A percentile compares a stretch with the other conserved stretches of the same genome.
Evolutionary conservation across 2,797 vertebrate species (phyloP).

Genomic region (Syngnathus rostellatus): DNA sequence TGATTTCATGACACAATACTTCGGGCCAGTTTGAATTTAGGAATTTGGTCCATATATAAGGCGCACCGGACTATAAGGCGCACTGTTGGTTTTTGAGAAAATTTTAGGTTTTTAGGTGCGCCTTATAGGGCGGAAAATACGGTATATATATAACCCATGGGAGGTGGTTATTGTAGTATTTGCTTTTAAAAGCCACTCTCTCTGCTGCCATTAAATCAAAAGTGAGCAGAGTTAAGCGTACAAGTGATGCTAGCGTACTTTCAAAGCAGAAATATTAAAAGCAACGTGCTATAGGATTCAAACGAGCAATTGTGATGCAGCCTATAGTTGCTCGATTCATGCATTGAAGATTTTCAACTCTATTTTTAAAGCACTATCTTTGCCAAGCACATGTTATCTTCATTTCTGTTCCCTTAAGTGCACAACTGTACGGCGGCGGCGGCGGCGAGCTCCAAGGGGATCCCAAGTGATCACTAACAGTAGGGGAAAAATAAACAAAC

Average conservation of each 20-base stretch:
- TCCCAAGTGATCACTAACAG: constrained; percentile 39
- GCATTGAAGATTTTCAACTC: constrained; percentile 26
- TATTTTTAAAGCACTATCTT: constrained; percentile 15
- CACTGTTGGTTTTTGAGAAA: no score
- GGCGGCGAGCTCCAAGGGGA: constrained; percentile 28
- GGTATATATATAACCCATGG: constrained; percentile 21
- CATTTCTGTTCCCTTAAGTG: constrained; percentile 14
- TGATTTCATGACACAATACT: no score
- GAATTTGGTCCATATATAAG: no score
- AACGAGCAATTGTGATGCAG: background rate
- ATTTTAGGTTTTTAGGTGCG: no score
- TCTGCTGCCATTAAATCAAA: constrained; percentile 27
- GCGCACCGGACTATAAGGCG: no score
- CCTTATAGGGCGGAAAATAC: no score
- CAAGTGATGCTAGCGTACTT: background rate
- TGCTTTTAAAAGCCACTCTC: constrained; percentile 35
- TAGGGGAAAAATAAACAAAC: constrained; percentile 35
- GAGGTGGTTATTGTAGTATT: constrained; percentile 40
- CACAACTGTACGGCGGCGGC: constrained; percentile 16
- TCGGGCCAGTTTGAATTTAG: no score
- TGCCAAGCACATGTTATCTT: constrained; percentile 14
- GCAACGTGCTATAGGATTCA: background rate
- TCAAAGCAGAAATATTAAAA: background rate
- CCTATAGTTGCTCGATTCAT: constrained; percentile 13
- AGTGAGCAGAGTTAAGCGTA: constrained; percentile 4